Base-by-base conservation (phyloP, 2,888 invertebrate species). In the Apodemia mormo region DNA sequence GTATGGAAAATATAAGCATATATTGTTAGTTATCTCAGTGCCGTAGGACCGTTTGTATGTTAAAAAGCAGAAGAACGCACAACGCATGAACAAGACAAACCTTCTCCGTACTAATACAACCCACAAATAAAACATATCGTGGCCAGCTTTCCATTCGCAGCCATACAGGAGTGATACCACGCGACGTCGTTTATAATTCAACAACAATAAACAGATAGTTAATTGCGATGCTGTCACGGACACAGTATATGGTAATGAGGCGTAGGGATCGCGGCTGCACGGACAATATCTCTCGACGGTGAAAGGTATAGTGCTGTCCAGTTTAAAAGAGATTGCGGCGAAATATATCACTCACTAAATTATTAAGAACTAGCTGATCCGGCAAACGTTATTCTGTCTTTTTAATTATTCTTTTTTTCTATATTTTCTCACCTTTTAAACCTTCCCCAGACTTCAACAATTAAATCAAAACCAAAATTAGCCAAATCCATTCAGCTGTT, bases 191-290 rank as follows among this genome's bases (percentile, higher is more conserved):
- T 89, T 91, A 90, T 92, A 92, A 92, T 92, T 89, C 90, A 90
- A 87, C 91, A 91, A 92, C 92, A 92, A 93, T 92, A 92, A 91
- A 89, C 93, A 89, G 90, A 92, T 92, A 91, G 91, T 93, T 93
- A 93, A 92, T 93, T 93, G 92, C 93, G 84, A 85, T 85, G 90
- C 92, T 92, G 92, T 92, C 93, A 92, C 90, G 85, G 90, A 86
- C 88, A 84, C 89, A 90, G 90, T 92, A 89, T 92, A 93, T 93
- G 92, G 92, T 93, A 93, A 93, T 93, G 92, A 92, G 92, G 85
- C 87, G 86, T 85, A 84, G 86, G 90, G 90, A 90, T 91, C 92
- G 90, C 87, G 89, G 85, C 83, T 84, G 87, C 85, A 87, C 86
- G 91, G 90, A 91, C 92, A 91, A 91, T 91, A 92, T 92, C 91